phyloP scores from a whole-genome alignment of 2,113 vertebrate genomes.

The Ophthalmolycus amberensis region DNA sequence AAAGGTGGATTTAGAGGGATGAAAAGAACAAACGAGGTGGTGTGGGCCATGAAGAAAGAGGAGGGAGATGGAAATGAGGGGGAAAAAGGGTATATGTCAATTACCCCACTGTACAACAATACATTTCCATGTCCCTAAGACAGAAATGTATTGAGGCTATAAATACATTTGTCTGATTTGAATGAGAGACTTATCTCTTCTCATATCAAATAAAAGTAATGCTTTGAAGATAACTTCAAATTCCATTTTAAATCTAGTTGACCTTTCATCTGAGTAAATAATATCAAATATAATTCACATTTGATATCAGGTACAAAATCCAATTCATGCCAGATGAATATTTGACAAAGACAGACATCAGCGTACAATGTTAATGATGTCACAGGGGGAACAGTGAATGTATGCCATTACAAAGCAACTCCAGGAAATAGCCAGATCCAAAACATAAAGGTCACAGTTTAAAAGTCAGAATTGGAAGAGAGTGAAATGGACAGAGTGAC shows the following conservation, averaged over 20 bases:
- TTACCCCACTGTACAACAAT: constrained; percentile 67
- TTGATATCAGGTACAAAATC: constrained; percentile 29
- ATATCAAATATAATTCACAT: constrained; percentile 39
- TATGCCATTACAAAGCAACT: constrained; percentile 65
- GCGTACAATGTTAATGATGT: constrained; percentile 63
- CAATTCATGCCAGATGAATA: constrained; percentile 6
- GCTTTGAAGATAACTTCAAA: constrained; percentile 5
- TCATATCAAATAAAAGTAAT: constrained; percentile 30
- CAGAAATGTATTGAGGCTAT: constrained; percentile 72
- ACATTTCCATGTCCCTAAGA: constrained; percentile 64
- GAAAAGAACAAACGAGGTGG: constrained; percentile 40
- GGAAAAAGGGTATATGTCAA: constrained; percentile 81
- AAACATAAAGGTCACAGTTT: constrained; percentile 39
- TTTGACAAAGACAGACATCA: constrained; percentile 39
- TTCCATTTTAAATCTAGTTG: not conserved
- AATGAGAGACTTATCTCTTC: constrained; percentile 31
- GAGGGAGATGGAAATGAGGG: constrained; percentile 56
- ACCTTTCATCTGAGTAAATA: constrained; percentile 11
- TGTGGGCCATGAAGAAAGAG: constrained; percentile 47
- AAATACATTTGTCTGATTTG: constrained; percentile 14
- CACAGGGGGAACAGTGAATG: constrained; percentile 28
- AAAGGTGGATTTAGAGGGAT: constrained; percentile 5
- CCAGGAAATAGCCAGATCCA: constrained; percentile 58
- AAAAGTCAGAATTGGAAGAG: constrained; percentile 25
- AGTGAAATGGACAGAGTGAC: constrained; percentile 37